Conservation (phyloP, 1,140 invertebrate genomes). For the Drosophila paulistorum region DNA sequence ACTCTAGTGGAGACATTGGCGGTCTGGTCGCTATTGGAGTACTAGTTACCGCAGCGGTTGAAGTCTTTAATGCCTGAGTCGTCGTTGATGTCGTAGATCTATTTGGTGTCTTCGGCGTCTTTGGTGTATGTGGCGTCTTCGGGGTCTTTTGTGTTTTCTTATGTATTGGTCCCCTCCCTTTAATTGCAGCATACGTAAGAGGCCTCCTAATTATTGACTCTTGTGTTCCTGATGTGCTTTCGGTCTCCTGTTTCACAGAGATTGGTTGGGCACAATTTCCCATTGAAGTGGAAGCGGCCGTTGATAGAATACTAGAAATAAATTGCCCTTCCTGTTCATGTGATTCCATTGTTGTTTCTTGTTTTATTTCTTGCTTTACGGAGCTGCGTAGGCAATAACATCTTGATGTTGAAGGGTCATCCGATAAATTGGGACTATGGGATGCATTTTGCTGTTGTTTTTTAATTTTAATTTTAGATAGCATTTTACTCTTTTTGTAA, state of each 20-base stretch:
- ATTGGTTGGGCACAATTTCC: no score
- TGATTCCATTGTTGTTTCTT: no score
- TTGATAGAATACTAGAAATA: no score
- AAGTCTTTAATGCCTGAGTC: not conserved
- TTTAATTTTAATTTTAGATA: not conserved
- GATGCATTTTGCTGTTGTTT: no score
- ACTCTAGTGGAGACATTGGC: no score
- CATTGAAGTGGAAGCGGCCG: not conserved
- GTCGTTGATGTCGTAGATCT: not conserved
- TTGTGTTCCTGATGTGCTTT: not conserved
- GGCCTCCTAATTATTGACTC: not conserved
- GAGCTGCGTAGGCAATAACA: not conserved
- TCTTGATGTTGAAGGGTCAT: not conserved
- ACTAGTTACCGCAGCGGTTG: not conserved
- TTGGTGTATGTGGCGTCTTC: not conserved
- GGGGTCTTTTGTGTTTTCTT: not conserved
- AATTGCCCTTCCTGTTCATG: no score
- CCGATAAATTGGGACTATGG: no score
- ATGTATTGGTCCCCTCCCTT: not conserved
- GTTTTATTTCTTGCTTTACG: not conserved
- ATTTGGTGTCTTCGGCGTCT: not conserved
- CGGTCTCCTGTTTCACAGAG: not conserved
- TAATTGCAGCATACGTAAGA: not conserved
- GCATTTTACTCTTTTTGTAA: not conserved
- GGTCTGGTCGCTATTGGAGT: not conserved